Base-by-base conservation (phyloP, 2,888 invertebrate genomes). In the Cosmorhoe ocellata region DNA sequence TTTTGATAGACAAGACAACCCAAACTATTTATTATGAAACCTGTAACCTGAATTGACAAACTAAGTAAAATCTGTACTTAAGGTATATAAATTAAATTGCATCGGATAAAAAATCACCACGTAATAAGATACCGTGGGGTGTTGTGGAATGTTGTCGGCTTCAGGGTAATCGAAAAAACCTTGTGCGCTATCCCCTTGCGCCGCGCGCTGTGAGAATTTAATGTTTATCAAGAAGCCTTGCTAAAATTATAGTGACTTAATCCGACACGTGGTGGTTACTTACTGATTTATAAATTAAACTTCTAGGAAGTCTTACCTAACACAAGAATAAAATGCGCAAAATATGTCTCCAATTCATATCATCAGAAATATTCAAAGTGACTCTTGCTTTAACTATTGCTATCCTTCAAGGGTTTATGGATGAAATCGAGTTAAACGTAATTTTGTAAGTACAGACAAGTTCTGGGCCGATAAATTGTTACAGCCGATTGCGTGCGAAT, bases 161-260 rank as follows among this genome's bases (percentile, higher is more conserved):
- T 83, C 79, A 63, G 63, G 64, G 64, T 75, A 71, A 76, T 74
- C 72, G 67, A 76, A 79, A 84, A 72, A 69, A 52, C 54, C 41
- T 50, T 49, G 38, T 42, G 60, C 54, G 56, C 66, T 60, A 66
- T 62, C 71, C 67, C 70, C 63, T 63, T 57, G 48, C 56, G 56
- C 62, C 68, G 66, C 18, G 4, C 18, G 18, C 18, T 4, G 18
- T 76, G 71, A 78, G 81, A 78, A 71, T 71, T 69, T 79, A 76
- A 79, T 73, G 74, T 74, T 71, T 68, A 66, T 63, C 61, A 71
- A 79, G 84, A 83, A 85, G 81, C 81, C 79, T 73, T 76, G 65
- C 65, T 69, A 77, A n/a, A 74, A 76, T 77, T 76, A 73, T 67
- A 71, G 66, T 67, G 63, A 68, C 70, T 70, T 78, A 78, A 77